Conservation (phyloP, 2,888 invertebrate species). For the Thyatira batis region DNA sequence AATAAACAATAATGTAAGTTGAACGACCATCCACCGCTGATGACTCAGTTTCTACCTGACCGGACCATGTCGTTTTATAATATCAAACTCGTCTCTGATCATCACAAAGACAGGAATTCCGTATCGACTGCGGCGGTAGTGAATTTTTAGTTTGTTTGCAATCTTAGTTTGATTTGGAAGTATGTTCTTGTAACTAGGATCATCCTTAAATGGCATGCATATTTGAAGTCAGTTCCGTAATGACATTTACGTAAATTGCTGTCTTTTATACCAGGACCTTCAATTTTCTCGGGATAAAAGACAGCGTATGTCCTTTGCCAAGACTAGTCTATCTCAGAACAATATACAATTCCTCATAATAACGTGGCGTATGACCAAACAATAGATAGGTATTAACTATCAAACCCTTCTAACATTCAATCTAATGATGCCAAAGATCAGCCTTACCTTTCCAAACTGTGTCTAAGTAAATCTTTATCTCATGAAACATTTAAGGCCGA, state of each 20-base stretch:
- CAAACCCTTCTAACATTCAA: background rate
- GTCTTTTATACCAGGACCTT: no score
- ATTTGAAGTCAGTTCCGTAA: no score
- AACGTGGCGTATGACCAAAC: no score
- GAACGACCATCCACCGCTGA: constrained; percentile 68
- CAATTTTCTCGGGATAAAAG: no score
- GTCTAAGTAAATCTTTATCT: background rate
- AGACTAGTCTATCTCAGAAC: no score
- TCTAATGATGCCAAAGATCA: background rate
- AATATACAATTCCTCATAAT: no score
- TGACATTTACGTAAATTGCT: no score
- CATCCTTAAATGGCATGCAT: background rate
- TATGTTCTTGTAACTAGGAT: background rate
- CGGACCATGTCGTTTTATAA: constrained; percentile 47
- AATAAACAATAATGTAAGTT: constrained; percentile 75
- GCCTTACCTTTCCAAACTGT: background rate
- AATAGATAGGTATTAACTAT: no score
- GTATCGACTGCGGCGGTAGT: constrained; percentile 25
- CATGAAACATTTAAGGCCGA: background rate
- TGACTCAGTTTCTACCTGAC: constrained; percentile 76
- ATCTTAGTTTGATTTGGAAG: background rate
- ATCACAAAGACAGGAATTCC: constrained; percentile 56
- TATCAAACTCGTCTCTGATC: constrained; percentile 47
- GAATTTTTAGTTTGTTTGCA: background rate
- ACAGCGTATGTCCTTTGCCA: no score